Conservation (phyloP, 2,888 invertebrate species). For the Drosophila infuscata region DNA sequence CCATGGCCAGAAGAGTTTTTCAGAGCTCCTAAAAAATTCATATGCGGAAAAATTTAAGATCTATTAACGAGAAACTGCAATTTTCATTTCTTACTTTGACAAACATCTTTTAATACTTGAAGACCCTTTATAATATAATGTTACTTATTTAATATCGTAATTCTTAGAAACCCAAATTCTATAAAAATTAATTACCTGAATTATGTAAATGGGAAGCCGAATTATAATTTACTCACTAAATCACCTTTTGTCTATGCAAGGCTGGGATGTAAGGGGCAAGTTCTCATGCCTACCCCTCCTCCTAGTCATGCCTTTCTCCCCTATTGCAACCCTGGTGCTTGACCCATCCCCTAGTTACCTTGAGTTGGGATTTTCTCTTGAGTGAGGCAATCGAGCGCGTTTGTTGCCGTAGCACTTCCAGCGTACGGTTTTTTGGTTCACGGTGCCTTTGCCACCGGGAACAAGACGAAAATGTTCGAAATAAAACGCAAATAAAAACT, state of each 20-base stretch:
- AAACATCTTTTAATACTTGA: not conserved
- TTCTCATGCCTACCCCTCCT: not conserved
- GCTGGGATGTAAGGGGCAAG: not conserved
- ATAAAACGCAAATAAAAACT: conserved; percentile 5
- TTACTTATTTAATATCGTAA: not conserved
- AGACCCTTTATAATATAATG: not conserved
- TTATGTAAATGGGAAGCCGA: not conserved
- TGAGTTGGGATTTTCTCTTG: conserved; percentile 84
- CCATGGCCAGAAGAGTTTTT: too few species aligned
- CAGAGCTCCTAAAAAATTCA: fast-evolving
- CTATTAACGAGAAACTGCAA: not conserved
- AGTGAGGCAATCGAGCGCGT: conserved; percentile 94
- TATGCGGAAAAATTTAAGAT: not conserved
- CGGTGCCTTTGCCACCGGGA: conserved; percentile 15
- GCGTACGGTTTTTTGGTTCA: conserved; percentile 67
- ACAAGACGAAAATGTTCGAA: not conserved
- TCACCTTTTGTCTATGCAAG: not conserved
- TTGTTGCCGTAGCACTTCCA: conserved; percentile 94
- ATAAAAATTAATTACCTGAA: not conserved
- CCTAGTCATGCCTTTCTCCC: not conserved
- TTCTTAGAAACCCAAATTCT: not conserved
- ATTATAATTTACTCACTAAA: not conserved
- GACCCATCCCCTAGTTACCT: conserved; percentile 72
- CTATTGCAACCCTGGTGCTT: not conserved
- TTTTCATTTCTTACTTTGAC: not conserved